Conservation (phyloP, 1,140 invertebrate genomes). For the Microplitis mediator region DNA sequence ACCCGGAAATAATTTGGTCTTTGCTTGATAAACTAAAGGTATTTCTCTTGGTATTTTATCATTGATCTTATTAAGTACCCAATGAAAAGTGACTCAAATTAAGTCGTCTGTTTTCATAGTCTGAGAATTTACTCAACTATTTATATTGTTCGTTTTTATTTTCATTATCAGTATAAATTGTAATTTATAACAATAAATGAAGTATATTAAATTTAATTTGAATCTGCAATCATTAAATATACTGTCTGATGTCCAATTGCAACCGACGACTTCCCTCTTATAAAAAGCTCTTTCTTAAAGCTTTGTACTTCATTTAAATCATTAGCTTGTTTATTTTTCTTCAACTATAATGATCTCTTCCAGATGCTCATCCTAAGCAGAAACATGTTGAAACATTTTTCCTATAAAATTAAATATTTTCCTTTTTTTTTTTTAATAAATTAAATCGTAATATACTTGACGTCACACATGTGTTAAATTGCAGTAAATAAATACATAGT, state of each 20-base stretch:
- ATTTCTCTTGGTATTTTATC: constrained; percentile 21
- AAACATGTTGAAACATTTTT: neutral
- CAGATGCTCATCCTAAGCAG: neutral
- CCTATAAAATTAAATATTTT: neutral
- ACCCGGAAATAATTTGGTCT: constrained; percentile 25
- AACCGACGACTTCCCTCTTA: constrained; percentile 14
- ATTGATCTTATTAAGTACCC: constrained; percentile 4
- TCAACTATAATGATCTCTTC: neutral
- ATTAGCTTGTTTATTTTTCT: neutral
- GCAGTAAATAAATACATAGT: neutral
- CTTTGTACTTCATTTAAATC: neutral
- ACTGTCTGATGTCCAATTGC: constrained; percentile 18
- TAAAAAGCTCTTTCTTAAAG: neutral
- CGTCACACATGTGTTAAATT: too few relatives aligned
- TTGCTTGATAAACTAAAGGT: constrained; percentile 4
- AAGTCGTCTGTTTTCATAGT: neutral
- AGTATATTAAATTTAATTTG: constrained; percentile 18
- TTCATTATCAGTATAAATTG: neutral
- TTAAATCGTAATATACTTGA: too few relatives aligned
- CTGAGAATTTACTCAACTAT: constrained; percentile 1
- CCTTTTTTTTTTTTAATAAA: neutral
- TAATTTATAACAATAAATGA: constrained; percentile 1
- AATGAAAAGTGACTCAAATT: constrained; percentile 26
- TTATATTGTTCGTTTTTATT: neutral
- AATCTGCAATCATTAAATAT: constrained; percentile 1